Evolutionary conservation across 2,797 vertebrate species (phyloP), one percentile per base, ranked within the genome.

Genomic region (Sciaenops ocellatus): DNA sequence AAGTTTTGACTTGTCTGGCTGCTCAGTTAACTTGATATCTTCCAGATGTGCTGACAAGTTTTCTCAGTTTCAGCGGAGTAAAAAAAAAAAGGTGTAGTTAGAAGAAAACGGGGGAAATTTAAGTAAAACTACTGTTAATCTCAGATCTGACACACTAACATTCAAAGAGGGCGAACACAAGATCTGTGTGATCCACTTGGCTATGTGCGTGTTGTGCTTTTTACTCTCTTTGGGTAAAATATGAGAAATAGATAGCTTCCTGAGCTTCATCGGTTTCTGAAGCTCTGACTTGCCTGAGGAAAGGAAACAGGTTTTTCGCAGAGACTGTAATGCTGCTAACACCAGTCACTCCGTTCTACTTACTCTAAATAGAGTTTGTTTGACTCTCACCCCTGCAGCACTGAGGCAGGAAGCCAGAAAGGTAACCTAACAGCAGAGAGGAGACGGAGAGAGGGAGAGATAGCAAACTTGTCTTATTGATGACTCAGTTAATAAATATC

Each of bases 21-120:
- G 79, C 84, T 91, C 65, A 30, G 88, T 90, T 87, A 75, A 86
- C 83, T 89, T 91, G 90, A 94, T 94, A 90, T 78, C 75, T 92
- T 93, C 93, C 95, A 95, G 93, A 95, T 94, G 95, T 94, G 87
- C 91, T 82, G 90, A 90, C 89, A 87, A 84, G 85, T 88, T 93
- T 91, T 88, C 82, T 87, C 78, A 87, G 87, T 89, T 90, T 87
- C 73, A 79, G 52, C 52, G 56, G 79, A 73, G 46, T 26, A 42
- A 60, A 69, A 63, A 68, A 48, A 78, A 66, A 64, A 75, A 75
- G 64, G 54, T 11, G 26, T 30, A 24, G 70, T 79, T 60, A 26
- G n/a, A 52, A 70, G 78, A 70, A 71, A 69, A 79, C 48, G 20
- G 26, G 51, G 57, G 56, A 72, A 69, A 79, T 89, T 83, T 57